phyloP scores from a whole-genome alignment of 2,888 invertebrate genomes.

The Anthoptus insignis region DNA sequence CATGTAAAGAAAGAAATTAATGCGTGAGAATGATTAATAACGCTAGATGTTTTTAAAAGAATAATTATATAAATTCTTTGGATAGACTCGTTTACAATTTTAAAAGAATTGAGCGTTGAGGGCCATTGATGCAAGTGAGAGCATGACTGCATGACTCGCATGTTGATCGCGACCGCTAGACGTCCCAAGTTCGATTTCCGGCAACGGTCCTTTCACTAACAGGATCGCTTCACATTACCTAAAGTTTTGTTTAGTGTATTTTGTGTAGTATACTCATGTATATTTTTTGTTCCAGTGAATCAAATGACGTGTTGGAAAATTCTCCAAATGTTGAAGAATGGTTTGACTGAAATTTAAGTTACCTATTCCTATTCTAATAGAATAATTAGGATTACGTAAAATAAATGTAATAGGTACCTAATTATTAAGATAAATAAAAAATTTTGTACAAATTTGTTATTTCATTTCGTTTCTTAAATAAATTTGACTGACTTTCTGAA shows the following conservation, averaged over 20 bases:
- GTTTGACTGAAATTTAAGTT: slow-evolving; percentile 77
- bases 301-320: slow-evolving; percentile 94
- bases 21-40: too few species aligned
- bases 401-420: slow-evolving; percentile 12
- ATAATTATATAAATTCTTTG: too few species aligned
- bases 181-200: background rate
- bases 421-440: slow-evolving; percentile 22
- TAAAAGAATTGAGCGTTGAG: too few species aligned
- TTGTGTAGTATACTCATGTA: slow-evolving; percentile 11
- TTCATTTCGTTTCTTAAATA: too few species aligned
- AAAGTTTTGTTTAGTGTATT: background rate
- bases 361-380: background rate
- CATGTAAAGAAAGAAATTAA: too few species aligned
- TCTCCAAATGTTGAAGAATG: slow-evolving; percentile 95
- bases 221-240: too few species aligned
- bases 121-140: too few species aligned
- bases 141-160: too few species aligned
- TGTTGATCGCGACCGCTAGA: background rate
- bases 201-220: background rate
- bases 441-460: slow-evolving; percentile 9
- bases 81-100: too few species aligned
- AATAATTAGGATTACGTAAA: slow-evolving; percentile 3
- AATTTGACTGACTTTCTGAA: too few species aligned
- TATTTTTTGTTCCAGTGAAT: slow-evolving; percentile 89
- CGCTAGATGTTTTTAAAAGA: too few species aligned